Percentiles rank a stretch among this genome's conserved stretches.
Conservation (phyloP, 2,113 vertebrate species). For the Melanotaenia duboulayi region DNA sequence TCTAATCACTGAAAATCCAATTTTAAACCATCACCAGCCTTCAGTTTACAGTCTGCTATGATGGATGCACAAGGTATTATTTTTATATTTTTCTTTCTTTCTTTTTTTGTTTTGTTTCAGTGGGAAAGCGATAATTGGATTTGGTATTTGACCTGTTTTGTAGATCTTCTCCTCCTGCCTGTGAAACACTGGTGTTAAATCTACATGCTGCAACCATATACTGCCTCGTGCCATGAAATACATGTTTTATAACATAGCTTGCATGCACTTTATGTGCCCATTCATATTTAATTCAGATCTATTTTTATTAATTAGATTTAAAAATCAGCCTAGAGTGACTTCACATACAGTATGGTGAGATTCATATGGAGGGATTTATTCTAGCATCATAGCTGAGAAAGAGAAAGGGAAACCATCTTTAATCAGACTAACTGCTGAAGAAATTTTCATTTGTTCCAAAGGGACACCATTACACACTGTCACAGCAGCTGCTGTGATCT, state of each 20-base stretch:
- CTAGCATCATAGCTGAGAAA: background rate
- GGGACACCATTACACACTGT: background rate
- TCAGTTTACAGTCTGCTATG: too few species aligned
- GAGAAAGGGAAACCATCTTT: background rate
- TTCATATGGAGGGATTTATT: background rate
- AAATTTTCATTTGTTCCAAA: background rate
- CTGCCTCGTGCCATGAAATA: too few species aligned
- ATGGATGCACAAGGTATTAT: too few species aligned
- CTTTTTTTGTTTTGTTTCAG: background rate
- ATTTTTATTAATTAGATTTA: conserved; percentile 12
- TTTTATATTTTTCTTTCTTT: too few species aligned
- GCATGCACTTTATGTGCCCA: background rate
- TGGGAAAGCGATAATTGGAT: background rate
- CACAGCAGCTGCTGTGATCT: background rate
- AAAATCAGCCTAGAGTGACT: background rate
- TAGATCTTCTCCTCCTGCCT: background rate
- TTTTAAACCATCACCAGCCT: background rate
- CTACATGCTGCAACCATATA: background rate
- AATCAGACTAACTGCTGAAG: too few species aligned
- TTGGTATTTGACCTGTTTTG: background rate
- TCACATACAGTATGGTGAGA: background rate
- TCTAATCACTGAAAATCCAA: background rate
- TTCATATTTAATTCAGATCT: background rate
- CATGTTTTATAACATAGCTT: too few species aligned
- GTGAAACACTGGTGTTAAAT: background rate